Evolutionary conservation across 2,797 vertebrate genomes (phyloP).

Genomic region (Ctenopoma multispine): DNA sequence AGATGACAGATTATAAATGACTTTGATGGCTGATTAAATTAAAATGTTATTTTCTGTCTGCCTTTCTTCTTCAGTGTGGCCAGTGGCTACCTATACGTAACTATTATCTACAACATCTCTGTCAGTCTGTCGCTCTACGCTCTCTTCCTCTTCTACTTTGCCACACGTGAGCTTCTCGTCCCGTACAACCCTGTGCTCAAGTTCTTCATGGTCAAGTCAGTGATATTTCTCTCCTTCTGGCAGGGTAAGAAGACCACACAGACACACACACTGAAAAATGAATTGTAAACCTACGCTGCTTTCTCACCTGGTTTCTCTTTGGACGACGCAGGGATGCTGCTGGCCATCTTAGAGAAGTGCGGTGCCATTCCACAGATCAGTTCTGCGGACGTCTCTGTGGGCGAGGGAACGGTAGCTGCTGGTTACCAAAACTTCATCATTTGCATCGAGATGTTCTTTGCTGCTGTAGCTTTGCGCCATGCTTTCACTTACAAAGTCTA

Average conservation of each 20-base stretch:
- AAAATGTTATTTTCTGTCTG: background rate
- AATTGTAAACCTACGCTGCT: background rate
- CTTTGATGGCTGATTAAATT: no score
- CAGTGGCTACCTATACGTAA: slow-evolving; percentile 96
- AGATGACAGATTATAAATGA: background rate
- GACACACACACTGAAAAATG: background rate
- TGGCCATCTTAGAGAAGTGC: slow-evolving; percentile 98
- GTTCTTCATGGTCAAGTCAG: slow-evolving; percentile 99
- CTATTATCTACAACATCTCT: slow-evolving; percentile 98
- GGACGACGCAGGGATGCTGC: slow-evolving; percentile 89
- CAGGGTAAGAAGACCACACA: slow-evolving; percentile 66
- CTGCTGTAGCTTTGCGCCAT: slow-evolving; percentile 93
- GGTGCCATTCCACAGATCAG: slow-evolving; percentile 96
- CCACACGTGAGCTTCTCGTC: slow-evolving; percentile 94
- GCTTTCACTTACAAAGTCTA: slow-evolving; percentile 98
- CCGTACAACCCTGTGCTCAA: slow-evolving; percentile 98
- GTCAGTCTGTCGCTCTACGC: slow-evolving; percentile 98
- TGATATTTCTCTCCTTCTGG: slow-evolving; percentile 97
- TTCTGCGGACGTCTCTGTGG: slow-evolving; percentile 91
- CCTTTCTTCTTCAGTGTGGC: slow-evolving; percentile 85
- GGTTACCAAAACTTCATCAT: slow-evolving; percentile 99
- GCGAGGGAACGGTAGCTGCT: slow-evolving; percentile 96
- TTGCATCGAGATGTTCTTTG: slow-evolving; percentile 99
- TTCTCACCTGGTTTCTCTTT: background rate
- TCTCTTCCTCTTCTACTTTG: slow-evolving; percentile 98